Percentiles rank a stretch among this genome's conserved stretches.
Evolutionary conservation across 2,888 invertebrate species (phyloP).

Genomic region (Phaedon cochleariae): DNA sequence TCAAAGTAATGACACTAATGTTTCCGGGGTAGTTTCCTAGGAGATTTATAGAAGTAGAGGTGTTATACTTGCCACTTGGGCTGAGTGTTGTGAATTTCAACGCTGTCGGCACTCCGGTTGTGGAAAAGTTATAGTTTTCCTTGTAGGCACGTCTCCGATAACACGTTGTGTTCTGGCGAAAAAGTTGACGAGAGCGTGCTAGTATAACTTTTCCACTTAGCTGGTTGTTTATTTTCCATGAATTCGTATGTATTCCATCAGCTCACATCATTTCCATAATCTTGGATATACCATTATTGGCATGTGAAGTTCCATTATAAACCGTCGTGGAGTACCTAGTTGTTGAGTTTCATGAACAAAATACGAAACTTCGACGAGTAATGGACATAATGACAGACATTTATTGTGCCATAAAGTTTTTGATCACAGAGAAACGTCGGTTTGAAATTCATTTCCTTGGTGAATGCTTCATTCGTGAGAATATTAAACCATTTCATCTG

Average conservation of each 20-base stretch:
- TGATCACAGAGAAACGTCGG: too few relatives aligned
- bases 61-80: constrained; percentile 33
- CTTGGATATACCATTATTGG: too few relatives aligned
- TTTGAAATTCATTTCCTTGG: too few relatives aligned
- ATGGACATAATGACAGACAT: too few relatives aligned
- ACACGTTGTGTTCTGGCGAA: not conserved
- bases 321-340: too few relatives aligned
- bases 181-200: not conserved
- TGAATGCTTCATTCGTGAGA: too few relatives aligned
- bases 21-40: constrained; percentile 36
- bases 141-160: constrained; percentile 3
- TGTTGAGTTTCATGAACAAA: too few relatives aligned
- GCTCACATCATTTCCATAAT: not conserved
- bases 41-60: constrained; percentile 29
- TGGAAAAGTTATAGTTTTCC: constrained; percentile 16
- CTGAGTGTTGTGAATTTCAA: constrained; percentile 34
- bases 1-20: constrained; percentile 40
- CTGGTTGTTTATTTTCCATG: not conserved
- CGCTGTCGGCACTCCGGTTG: constrained; percentile 4
- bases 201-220: not conserved
- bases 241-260: not conserved
- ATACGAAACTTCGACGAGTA: too few relatives aligned
- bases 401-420: too few relatives aligned
- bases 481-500: too few relatives aligned
- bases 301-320: too few relatives aligned